Percentiles rank a stretch among this genome's conserved stretches.
phyloP scores from a whole-genome alignment of 2,797 vertebrate species.

The Premnoplex brunnescens region DNA sequence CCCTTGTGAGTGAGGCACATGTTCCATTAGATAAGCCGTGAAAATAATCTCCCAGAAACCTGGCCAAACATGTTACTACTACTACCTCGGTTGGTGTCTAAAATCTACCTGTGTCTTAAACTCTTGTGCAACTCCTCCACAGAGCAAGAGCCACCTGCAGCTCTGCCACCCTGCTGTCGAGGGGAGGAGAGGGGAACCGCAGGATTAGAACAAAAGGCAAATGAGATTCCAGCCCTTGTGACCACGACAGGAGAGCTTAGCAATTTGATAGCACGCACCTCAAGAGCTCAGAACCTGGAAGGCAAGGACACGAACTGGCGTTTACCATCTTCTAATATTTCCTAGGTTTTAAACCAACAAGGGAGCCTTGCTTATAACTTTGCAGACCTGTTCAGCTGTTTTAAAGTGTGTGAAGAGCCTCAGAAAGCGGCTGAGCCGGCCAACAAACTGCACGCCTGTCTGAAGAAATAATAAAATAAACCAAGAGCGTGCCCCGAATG shows the following conservation, averaged over 20 bases:
- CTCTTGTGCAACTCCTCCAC: not conserved
- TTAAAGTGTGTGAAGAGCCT: not conserved
- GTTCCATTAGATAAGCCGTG: not conserved
- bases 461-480: not conserved
- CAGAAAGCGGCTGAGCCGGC: rapidly evolving
- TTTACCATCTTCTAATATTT: not conserved
- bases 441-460: not conserved
- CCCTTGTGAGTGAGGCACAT: not conserved
- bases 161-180: not conserved
- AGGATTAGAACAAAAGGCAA: not conserved
- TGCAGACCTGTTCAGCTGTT: not conserved
- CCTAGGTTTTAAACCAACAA: not conserved
- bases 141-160: not conserved
- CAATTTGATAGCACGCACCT: not conserved
- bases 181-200: not conserved
- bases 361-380: not conserved
- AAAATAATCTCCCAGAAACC: not conserved
- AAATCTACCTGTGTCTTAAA: not conserved
- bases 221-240: not conserved
- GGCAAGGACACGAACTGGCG: not conserved
- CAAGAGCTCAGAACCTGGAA: not conserved
- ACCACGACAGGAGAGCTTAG: not conserved
- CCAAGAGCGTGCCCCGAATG: not conserved
- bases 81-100: not conserved
- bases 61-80: not conserved